phyloP scores from a whole-genome alignment of 1,140 invertebrate species.

The Zaprionus ghesquierei region DNA sequence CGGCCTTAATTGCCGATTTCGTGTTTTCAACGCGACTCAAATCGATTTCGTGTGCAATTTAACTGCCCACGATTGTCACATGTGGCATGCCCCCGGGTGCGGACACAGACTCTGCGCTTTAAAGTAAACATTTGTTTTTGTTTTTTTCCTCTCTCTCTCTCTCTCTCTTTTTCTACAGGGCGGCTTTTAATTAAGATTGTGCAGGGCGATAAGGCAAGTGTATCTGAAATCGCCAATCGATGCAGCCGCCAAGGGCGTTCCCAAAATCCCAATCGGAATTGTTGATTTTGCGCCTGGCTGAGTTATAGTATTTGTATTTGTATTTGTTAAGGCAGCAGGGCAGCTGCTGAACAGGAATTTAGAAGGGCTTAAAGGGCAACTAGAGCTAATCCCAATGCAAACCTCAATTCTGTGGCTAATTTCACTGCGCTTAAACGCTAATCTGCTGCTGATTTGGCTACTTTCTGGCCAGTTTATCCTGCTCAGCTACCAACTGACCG shows the following conservation, averaged over 20 bases:
- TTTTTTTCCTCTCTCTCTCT: background rate
- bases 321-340: background rate
- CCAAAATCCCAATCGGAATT: conserved; percentile 6
- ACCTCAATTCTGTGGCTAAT: background rate
- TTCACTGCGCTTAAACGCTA: background rate
- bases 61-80: conserved; percentile 65
- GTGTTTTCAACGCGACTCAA: conserved; percentile 67
- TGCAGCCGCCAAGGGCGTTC: conserved; percentile 20
- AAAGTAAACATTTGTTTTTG: conserved; percentile 79
- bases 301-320: background rate
- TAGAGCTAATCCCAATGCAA: background rate
- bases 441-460: conserved; percentile 1
- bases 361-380: background rate
- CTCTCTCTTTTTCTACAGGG: conserved; percentile 20
- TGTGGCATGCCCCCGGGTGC: conserved; percentile 25
- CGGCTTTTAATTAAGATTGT: conserved; percentile 78
- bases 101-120: conserved; percentile 30
- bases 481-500: background rate
- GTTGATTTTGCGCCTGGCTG: background rate
- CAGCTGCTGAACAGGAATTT: background rate
- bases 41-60: conserved; percentile 66
- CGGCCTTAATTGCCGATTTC: conserved; percentile 71
- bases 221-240: conserved; percentile 18
- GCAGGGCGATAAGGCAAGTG: conserved; percentile 65
- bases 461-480: background rate